A percentile compares a stretch with the other conserved stretches of the same genome.
These are phyloP conservation scores for Dendrocincla fuliginosa DNA, from an alignment of 2,797 vertebrate genomes.

Conservation along the genomic window DNA sequence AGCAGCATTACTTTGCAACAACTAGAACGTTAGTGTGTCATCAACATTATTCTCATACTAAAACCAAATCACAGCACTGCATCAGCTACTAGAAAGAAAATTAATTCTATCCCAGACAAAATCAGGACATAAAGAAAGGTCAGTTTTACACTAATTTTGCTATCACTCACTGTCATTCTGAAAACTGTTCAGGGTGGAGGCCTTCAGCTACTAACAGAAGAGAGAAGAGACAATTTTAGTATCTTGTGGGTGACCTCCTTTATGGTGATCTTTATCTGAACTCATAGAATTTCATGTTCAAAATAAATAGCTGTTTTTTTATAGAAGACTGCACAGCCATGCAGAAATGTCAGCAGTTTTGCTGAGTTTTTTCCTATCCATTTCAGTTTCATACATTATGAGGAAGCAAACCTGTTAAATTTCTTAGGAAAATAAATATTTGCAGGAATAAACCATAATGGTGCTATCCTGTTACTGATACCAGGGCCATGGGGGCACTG, in stretches of 20 bases:
- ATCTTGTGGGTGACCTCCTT: slow-evolving; percentile 43
- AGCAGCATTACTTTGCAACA: not conserved
- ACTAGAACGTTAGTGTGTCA: not conserved
- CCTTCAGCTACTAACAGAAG: slow-evolving; percentile 44
- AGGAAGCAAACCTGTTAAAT: not conserved
- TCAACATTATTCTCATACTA: not conserved
- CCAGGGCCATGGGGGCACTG: rapidly evolving
- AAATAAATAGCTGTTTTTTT: slow-evolving; percentile 46
- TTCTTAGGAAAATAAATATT: not conserved
- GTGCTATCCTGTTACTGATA: not conserved
- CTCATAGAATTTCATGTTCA: slow-evolving; percentile 49
- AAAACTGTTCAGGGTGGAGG: not conserved
- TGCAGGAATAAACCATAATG: not conserved
- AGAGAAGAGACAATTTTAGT: slow-evolving; percentile 26
- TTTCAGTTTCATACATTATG: not conserved
- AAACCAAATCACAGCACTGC: not conserved
- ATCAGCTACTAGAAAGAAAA: not conserved
- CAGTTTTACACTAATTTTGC: slow-evolving; percentile 24
- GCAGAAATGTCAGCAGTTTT: slow-evolving; percentile 46
- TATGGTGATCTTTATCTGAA: slow-evolving; percentile 46
- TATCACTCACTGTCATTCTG: not conserved
- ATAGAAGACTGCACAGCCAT: slow-evolving; percentile 16
- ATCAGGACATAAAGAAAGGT: not conserved
- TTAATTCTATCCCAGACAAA: not conserved
- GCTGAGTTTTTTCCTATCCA: not conserved